Conservation (phyloP, 2,888 invertebrate species). For the Cyclophora albipunctata region DNA sequence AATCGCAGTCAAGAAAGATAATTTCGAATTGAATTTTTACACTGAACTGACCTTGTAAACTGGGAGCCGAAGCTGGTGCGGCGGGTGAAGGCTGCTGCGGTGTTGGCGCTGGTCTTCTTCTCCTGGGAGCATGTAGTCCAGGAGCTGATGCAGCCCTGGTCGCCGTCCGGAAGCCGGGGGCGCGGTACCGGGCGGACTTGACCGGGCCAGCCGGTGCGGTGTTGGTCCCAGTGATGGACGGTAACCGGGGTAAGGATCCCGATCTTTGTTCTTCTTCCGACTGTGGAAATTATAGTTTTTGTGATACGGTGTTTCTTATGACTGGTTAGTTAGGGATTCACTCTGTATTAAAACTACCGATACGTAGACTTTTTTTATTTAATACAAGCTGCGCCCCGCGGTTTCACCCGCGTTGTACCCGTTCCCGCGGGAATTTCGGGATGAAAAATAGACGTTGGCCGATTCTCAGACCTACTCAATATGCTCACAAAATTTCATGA, state of each 20-base stretch:
- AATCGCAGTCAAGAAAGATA: too few relatives aligned
- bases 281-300: conserved; percentile 23
- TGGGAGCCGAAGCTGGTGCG: conserved; percentile 62
- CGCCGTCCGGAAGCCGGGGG: conserved; percentile 86
- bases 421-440: too few relatives aligned
- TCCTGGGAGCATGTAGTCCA: conserved; percentile 81
- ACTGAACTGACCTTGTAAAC: conserved; percentile 76
- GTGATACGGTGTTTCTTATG: conserved; percentile 1
- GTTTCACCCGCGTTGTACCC: too few relatives aligned
- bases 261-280: conserved; percentile 78
- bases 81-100: conserved; percentile 58
- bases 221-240: conserved; percentile 64
- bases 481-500: too few relatives aligned
- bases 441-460: too few relatives aligned
- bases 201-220: conserved; percentile 78
- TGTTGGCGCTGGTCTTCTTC: conserved; percentile 66
- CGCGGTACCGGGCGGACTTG: conserved; percentile 90
- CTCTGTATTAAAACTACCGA: conserved; percentile 2
- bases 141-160: conserved; percentile 86
- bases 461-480: too few relatives aligned
- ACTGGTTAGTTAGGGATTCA: conserved; percentile 1
- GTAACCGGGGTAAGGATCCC: conserved; percentile 86
- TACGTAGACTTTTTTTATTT: conserved; percentile 1
- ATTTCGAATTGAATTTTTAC: too few relatives aligned
- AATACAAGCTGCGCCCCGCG: too few relatives aligned